Evolutionary conservation across 2,888 invertebrate genomes (phyloP).

Genomic region (Sesamia inferens): DNA sequence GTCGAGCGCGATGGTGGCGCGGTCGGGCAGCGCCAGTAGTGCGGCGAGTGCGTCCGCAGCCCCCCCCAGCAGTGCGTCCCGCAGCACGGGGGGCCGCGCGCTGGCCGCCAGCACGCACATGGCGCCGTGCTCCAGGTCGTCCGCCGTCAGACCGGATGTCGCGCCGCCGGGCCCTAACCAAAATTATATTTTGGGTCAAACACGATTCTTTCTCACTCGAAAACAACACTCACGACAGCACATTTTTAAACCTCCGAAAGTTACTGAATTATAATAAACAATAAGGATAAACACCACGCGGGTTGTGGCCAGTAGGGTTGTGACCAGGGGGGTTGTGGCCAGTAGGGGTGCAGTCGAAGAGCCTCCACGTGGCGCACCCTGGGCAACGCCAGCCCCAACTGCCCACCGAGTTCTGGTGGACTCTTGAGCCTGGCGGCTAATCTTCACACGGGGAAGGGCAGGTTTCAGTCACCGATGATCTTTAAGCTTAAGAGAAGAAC

Average conservation of each 20-base stretch:
- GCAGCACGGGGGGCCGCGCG: constrained; percentile 87
- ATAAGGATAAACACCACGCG: too few species aligned
- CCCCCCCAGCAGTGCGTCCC: constrained; percentile 91
- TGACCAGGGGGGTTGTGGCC: too few species aligned
- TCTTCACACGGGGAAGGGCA: too few species aligned
- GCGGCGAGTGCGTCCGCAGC: constrained; percentile 91
- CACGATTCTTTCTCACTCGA: neutral
- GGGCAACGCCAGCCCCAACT: too few species aligned
- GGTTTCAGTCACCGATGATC: too few species aligned
- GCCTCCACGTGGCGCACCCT: too few species aligned
- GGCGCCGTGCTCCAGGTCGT: constrained; percentile 97
- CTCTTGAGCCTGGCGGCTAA: too few species aligned
- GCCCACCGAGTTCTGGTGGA: too few species aligned
- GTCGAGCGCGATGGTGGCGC: constrained; percentile 87
- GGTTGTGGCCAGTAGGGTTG: too few species aligned
- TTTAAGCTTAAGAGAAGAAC: too few species aligned
- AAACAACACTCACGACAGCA: neutral
- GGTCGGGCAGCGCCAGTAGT: constrained; percentile 92
- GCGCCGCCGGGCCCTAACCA: constrained; percentile 39
- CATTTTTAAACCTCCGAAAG: neutral
- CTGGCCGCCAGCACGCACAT: constrained; percentile 94
- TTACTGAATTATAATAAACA: too few species aligned
- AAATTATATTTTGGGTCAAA: neutral
- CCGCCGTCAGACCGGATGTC: constrained; percentile 96
- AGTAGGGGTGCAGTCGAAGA: too few species aligned